Evolutionary conservation across 2,797 vertebrate genomes (phyloP).

Genomic region (Myiothlypis coronata): DNA sequence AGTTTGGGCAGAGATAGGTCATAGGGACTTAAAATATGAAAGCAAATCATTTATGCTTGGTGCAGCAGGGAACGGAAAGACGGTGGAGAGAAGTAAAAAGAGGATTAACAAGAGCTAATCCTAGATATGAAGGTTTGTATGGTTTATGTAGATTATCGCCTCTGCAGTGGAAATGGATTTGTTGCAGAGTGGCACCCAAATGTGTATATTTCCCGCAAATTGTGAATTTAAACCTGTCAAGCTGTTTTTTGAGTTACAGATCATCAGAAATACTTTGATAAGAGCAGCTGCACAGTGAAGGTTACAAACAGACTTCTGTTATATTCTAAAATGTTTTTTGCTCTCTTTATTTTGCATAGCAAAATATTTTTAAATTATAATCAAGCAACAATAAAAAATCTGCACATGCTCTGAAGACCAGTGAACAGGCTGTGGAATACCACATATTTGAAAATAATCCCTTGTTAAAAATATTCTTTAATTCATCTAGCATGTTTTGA

Average conservation of each 20-base stretch:
- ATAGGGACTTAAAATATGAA: neutral
- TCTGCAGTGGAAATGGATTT: conserved; percentile 29
- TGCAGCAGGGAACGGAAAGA: neutral
- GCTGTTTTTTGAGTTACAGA: neutral
- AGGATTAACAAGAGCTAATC: conserved; percentile 47
- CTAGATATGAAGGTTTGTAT: conserved; percentile 25
- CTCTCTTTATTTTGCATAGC: neutral
- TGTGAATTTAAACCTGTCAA: conserved; percentile 4
- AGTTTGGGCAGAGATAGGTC: neutral
- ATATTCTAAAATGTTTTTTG: neutral
- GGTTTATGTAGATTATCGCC: conserved; percentile 29
- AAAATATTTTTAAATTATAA: neutral
- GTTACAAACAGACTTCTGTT: neutral
- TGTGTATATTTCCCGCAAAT: neutral
- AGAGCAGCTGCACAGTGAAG: neutral
- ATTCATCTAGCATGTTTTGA: neutral
- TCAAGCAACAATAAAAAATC: neutral
- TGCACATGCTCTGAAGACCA: neutral
- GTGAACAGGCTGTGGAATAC: neutral
- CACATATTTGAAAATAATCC: neutral
- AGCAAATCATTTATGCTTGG: neutral
- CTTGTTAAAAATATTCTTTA: neutral
- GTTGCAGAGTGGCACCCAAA: conserved; percentile 17
- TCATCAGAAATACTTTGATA: neutral
- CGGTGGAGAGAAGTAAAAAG: neutral